Percentiles rank a stretch among this genome's conserved stretches.
These are phyloP conservation scores for Ophraella communa DNA, from an alignment of 2,888 invertebrate species.

Conservation along the genomic window DNA sequence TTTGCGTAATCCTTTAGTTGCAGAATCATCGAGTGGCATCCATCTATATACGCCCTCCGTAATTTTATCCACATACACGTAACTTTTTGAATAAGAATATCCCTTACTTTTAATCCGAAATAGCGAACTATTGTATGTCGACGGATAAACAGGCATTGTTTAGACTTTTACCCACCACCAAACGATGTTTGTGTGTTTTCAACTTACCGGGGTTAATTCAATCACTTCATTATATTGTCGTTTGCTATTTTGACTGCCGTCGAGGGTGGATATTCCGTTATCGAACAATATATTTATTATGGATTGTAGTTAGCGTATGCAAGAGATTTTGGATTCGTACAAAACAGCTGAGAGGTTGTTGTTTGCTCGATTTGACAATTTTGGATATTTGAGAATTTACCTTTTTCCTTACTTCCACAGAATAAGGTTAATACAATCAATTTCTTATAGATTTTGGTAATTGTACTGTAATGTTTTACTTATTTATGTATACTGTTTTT, in stretches of 20 bases:
- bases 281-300: conserved; percentile 30
- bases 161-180: conserved; percentile 29
- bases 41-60: conserved; percentile 1
- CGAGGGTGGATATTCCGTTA: conserved; percentile 44
- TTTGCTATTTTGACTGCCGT: conserved; percentile 53
- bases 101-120: conserved; percentile 15
- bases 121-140: conserved; percentile 25
- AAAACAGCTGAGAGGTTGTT: too few relatives aligned
- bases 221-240: conserved; percentile 55
- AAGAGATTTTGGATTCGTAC: conserved; percentile 18
- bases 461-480: too few relatives aligned
- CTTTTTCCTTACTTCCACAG: too few relatives aligned
- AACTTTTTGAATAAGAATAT: conserved; percentile 17
- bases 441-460: too few relatives aligned
- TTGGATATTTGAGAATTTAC: too few relatives aligned
- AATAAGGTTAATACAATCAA: too few relatives aligned
- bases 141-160: conserved; percentile 31
- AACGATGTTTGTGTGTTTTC: conserved; percentile 36
- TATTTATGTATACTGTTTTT: too few relatives aligned
- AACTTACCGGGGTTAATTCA: conserved; percentile 43
- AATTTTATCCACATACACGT: conserved; percentile 7
- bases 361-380: too few relatives aligned
- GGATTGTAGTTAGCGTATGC: conserved; percentile 35
- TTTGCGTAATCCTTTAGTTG: neutral
- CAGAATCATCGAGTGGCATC: neutral